Evolutionary conservation across 2,888 invertebrate species (phyloP).

Genomic region (Lagria hirta): DNA sequence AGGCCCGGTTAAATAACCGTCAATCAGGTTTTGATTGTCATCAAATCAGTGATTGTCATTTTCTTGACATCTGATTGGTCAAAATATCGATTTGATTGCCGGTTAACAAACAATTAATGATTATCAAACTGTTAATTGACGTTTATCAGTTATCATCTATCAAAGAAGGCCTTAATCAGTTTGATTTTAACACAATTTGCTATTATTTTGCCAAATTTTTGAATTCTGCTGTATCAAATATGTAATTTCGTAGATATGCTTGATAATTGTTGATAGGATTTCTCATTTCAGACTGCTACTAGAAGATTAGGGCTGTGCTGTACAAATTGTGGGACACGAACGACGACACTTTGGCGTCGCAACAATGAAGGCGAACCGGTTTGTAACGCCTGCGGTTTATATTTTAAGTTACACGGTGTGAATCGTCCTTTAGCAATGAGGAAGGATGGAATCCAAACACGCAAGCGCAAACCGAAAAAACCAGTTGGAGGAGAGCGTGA

Average conservation of each 20-base stretch:
- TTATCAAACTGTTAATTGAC: too few relatives aligned
- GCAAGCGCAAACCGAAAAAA: conserved; percentile 92
- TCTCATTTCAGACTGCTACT: conserved; percentile 72
- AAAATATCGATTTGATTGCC: too few relatives aligned
- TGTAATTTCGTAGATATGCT: conserved; percentile 1
- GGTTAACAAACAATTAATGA: too few relatives aligned
- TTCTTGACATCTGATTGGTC: too few relatives aligned
- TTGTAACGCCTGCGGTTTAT: conserved; percentile 97
- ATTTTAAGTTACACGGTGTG: conserved; percentile 93
- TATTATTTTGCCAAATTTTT: background rate
- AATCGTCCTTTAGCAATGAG: conserved; percentile 93
- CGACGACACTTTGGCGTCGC: conserved; percentile 96
- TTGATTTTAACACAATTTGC: background rate
- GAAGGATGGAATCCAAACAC: conserved; percentile 94
- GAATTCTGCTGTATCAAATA: background rate
- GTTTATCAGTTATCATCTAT: too few relatives aligned
- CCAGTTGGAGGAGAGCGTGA: conserved; percentile 59
- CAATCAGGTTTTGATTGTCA: too few relatives aligned
- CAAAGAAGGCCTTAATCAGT: background rate
- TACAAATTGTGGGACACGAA: conserved; percentile 96
- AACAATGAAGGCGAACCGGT: conserved; percentile 98
- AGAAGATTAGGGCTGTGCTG: conserved; percentile 89
- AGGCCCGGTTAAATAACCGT: too few relatives aligned
- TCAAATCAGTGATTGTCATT: too few relatives aligned
- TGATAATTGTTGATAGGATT: conserved; percentile 38